Evolutionary conservation across 2,888 invertebrate species (phyloP), one percentile per base, ranked within the genome.

Genomic region (Lagria hirta): DNA sequence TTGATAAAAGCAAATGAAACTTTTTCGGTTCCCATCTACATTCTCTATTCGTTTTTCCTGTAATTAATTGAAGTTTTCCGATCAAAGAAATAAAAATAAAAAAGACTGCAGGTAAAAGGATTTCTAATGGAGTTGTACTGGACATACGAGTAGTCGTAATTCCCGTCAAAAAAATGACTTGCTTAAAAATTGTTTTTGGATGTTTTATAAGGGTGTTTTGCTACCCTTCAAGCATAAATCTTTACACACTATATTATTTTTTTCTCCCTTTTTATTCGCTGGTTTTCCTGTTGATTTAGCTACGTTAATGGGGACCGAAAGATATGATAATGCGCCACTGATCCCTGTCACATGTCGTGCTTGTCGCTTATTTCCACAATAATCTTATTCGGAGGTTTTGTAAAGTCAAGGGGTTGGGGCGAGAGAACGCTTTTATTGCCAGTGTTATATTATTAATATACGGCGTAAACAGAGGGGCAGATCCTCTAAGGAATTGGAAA

Each of bases 271-370:
- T 22, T 28, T 28, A 22, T 35, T 12, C 7, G 13, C 12, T 27
- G 17, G 23, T 30, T 28, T 33, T 15, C 24, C 22, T 18, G 41
- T 41, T 41, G 41, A 34, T 34, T 41, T 41, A 33, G 28, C 17
- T 7, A 11, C 7, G 15, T 34, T 42, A 42, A 42, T 43, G 23
- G 34, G 28, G 32, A 29, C 24, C 32, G 17, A 22, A 35, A 43
- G 34, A 35, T 35, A 43, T 43, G 42, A 43, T 43, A 43, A 43
- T 43, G 42, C 15, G 22, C 28, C 22, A 22, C n/a, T 43, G 28
- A 43, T 43, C 34, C 35, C 35, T 22, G 42, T 43, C 42, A 35
- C 42, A 43, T 43, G 42, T 35, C 42, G 42, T 35, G 42, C 33
- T 27, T 30, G 24, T 24, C 21, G 40, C 23, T 18, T 17, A 26